A percentile compares a stretch with the other conserved stretches of the same genome.
These are phyloP conservation scores for Thera obeliscata DNA, from an alignment of 2,888 invertebrate species.

Conservation along the genomic window DNA sequence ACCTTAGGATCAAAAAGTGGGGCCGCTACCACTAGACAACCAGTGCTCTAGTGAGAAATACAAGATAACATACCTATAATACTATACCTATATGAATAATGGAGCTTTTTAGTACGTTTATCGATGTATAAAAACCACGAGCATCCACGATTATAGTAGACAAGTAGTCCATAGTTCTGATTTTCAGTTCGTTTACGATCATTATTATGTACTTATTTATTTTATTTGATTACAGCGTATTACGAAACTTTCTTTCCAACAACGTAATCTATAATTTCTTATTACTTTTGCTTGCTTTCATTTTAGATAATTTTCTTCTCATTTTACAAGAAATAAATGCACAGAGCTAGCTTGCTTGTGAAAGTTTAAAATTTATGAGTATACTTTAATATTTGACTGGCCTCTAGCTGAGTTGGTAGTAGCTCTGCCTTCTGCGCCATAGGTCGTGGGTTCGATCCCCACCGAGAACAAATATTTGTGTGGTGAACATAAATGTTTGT, in stretches of 20 bases:
- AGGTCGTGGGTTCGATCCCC: no score
- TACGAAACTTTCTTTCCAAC: constrained; percentile 21
- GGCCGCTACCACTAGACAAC: no score
- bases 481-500: no score
- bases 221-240: neutral
- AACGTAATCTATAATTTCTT: constrained; percentile 20
- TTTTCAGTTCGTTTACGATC: constrained; percentile 3
- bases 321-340: constrained; percentile 17
- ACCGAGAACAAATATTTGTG: no score
- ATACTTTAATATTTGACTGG: no score
- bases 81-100: no score
- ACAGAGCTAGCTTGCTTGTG: constrained; percentile 8
- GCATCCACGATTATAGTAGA: neutral
- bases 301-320: constrained; percentile 28
- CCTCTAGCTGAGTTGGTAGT: no score
- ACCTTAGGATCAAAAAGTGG: no score
- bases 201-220: constrained; percentile 20
- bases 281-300: constrained; percentile 21
- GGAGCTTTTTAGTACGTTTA: no score
- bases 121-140: neutral
- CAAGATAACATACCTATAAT: no score
- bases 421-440: no score
- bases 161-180: neutral
- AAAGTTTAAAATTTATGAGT: constrained; percentile 16
- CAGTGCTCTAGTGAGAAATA: no score